phyloP scores from a whole-genome alignment of 2,888 invertebrate genomes.

The Clanis bilineata region DNA sequence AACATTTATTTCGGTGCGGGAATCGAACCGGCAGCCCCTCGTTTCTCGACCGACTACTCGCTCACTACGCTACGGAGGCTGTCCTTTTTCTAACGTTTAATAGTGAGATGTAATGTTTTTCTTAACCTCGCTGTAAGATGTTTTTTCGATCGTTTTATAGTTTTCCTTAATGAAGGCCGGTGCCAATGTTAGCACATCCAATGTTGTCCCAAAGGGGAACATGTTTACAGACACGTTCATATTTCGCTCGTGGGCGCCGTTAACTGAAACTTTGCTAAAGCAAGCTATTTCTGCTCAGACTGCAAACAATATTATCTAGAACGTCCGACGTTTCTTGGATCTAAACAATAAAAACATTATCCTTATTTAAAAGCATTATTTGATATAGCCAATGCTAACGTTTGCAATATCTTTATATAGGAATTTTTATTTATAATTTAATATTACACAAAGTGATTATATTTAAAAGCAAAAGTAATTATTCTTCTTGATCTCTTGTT shows the following conservation, averaged over 20 bases:
- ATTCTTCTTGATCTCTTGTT: constrained; percentile 52
- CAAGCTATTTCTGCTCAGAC: constrained; percentile 46
- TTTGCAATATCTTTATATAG: not conserved
- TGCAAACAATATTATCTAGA: constrained; percentile 43
- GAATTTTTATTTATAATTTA: too few relatives aligned
- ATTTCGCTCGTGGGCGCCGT: constrained; percentile 52
- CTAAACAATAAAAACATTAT: constrained; percentile 12
- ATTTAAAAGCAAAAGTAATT: too few relatives aligned
- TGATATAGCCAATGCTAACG: constrained; percentile 1
- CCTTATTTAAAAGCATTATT: constrained; percentile 6
- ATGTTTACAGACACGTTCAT: constrained; percentile 63
- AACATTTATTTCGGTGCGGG: too few relatives aligned
- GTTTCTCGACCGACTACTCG: too few relatives aligned
- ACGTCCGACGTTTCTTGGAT: not conserved
- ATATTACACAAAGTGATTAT: too few relatives aligned
- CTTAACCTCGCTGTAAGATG: constrained; percentile 6
- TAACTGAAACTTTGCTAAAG: constrained; percentile 51
- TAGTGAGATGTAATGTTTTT: not conserved
- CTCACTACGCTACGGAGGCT: too few relatives aligned
- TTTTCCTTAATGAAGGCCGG: constrained; percentile 63
- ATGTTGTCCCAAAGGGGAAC: constrained; percentile 57
- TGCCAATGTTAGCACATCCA: constrained; percentile 47
- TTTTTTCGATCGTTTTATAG: constrained; percentile 64
- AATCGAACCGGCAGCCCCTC: too few relatives aligned
- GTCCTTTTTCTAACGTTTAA: too few relatives aligned